A percentile compares a stretch with the other conserved stretches of the same genome.
These are phyloP conservation scores for Menidia menidia DNA, from an alignment of 2,797 vertebrate species.

Conservation along the genomic window DNA sequence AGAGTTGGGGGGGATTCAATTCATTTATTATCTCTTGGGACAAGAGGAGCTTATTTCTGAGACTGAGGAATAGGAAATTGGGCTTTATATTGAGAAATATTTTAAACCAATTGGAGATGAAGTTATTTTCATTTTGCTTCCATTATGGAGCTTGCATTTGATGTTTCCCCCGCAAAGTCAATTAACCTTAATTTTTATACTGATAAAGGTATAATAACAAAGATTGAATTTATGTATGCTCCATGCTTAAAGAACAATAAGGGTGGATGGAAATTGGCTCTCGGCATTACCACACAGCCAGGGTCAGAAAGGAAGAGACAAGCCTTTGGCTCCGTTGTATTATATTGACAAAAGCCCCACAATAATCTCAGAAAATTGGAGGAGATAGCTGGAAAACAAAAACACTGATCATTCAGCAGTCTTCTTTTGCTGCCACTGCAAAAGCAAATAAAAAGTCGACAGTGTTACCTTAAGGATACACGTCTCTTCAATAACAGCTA, in stretches of 20 bases:
- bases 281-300: conserved; percentile 20
- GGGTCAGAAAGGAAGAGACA: conserved; percentile 52
- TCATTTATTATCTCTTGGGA: conserved; percentile 99
- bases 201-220: conserved; percentile 78
- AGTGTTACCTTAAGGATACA: conserved; percentile 75
- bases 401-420: conserved; percentile 61
- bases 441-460: conserved; percentile 71
- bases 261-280: conserved; percentile 44
- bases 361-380: conserved; percentile 59
- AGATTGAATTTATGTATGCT: conserved; percentile 73
- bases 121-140: conserved; percentile 85
- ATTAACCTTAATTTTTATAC: conserved; percentile 82
- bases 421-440: conserved; percentile 50
- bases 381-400: conserved; percentile 61
- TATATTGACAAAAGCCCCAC: conserved; percentile 55
- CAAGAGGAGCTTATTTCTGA: conserved; percentile 96
- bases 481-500: conserved; percentile 72
- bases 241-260: conserved; percentile 65
- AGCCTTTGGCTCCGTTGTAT: conserved; percentile 50
- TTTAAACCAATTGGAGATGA: conserved; percentile 84
- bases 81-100: conserved; percentile 88
- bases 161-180: conserved; percentile 81
- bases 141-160: conserved; percentile 77
- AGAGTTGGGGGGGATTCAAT: conserved; percentile 86
- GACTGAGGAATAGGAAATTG: conserved; percentile 93